Evolutionary conservation across 2,113 vertebrate genomes (phyloP).

Genomic region (Echinops telfairi): DNA sequence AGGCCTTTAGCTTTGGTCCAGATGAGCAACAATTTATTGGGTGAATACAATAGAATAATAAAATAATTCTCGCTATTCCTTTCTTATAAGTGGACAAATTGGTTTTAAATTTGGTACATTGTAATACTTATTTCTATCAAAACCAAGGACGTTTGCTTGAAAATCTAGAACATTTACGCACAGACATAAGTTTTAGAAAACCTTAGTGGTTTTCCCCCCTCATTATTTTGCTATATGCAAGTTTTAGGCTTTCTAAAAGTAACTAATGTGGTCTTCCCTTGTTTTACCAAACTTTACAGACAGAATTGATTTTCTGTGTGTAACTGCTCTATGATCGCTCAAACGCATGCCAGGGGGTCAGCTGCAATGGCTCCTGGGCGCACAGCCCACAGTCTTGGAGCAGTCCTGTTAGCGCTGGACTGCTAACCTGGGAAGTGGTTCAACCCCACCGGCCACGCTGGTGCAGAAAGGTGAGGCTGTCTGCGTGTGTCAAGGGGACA

Average conservation of each 20-base stretch:
- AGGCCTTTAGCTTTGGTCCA: slow-evolving; percentile 2
- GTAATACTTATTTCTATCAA: slow-evolving; percentile 7
- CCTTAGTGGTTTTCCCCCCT: not conserved
- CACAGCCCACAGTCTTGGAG: too few relatives aligned
- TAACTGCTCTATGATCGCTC: slow-evolving; percentile 7
- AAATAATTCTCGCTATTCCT: slow-evolving; percentile 35
- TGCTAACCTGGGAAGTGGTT: too few relatives aligned
- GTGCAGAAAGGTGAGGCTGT: too few relatives aligned
- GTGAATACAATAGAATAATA: slow-evolving; percentile 42
- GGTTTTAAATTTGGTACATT: slow-evolving; percentile 41
- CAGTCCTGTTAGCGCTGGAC: too few relatives aligned
- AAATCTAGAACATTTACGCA: slow-evolving; percentile 22
- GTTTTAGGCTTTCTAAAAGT: not conserved
- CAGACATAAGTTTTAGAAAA: slow-evolving; percentile 1
- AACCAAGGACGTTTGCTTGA: slow-evolving; percentile 52
- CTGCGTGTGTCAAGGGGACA: too few relatives aligned
- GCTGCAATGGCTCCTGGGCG: too few relatives aligned
- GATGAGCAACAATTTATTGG: slow-evolving; percentile 47
- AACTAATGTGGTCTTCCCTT: not conserved
- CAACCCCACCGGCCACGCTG: too few relatives aligned
- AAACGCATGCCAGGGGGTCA: too few relatives aligned
- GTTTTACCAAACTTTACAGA: slow-evolving; percentile 32
- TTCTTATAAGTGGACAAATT: slow-evolving; percentile 3
- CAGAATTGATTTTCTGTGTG: slow-evolving; percentile 50
- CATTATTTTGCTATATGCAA: not conserved